These are phyloP conservation scores for Caenorhabditis angaria DNA, from an alignment of 2,888 invertebrate genomes.

Conservation along the genomic window DNA sequence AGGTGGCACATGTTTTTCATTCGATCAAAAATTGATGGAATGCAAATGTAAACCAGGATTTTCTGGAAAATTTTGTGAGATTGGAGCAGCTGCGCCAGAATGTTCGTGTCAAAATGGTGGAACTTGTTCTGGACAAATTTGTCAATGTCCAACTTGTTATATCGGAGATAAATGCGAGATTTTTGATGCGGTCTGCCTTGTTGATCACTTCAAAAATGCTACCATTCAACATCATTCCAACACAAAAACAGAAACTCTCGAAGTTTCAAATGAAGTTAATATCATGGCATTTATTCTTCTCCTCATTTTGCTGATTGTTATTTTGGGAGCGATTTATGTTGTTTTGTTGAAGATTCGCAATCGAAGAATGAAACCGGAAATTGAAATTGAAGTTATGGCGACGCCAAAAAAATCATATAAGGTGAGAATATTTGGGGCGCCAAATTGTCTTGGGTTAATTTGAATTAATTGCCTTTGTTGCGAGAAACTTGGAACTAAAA, in stretches of 20 bases:
- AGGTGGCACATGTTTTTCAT: conserved; percentile 28
- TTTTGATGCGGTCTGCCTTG: neutral
- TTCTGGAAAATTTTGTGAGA: conserved; percentile 18
- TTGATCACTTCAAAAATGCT: neutral
- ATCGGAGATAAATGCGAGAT: conserved; percentile 3
- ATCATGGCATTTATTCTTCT: neutral
- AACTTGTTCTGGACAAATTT: neutral
- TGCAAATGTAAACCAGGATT: conserved; percentile 23
- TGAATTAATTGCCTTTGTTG: conserved; percentile 7
- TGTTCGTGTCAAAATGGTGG: conserved; percentile 5
- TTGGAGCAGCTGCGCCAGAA: conserved; percentile 8
- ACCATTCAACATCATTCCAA: neutral
- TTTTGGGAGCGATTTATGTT: no score
- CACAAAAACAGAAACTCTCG: neutral
- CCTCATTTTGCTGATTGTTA: neutral
- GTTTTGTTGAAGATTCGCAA: neutral
- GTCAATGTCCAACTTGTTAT: conserved; percentile 7
- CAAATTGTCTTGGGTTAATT: conserved; percentile 10
- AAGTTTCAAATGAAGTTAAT: neutral
- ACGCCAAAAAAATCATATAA: neutral
- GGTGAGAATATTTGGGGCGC: conserved; percentile 3
- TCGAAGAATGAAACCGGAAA: neutral
- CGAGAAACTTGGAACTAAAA: neutral
- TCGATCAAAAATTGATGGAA: conserved; percentile 10
- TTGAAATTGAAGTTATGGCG: neutral